Evolutionary conservation across 2,888 invertebrate species (phyloP), one percentile per base, ranked within the genome.

Genomic region (Metallyticus violacea): DNA sequence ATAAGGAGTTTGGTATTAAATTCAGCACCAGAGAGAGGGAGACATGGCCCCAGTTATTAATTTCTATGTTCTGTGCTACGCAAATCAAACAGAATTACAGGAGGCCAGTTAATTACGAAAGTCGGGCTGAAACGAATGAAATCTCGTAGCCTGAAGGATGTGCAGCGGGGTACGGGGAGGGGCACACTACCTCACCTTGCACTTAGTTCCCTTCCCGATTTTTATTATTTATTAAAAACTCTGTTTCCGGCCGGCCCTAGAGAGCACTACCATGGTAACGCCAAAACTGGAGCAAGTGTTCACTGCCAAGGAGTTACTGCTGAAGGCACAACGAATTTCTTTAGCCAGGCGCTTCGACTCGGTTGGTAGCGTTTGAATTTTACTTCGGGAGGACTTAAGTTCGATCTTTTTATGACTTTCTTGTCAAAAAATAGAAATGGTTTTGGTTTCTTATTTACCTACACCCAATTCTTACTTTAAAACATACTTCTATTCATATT

Each of bases 51-150:
- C 86, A 86, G 88, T 88, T 88, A 88, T 88, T 88, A 88, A 88
- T 88, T 88, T 88, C 88, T 88, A 87, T 88, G 88, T 88, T 88
- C 87, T 88, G 81, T 81, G 81, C 81, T 81, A 30, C 85, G 86
- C 40, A 88, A 88, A 88, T 88, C 88, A 88, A 88, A 88, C 88
- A 88, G 87, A 88, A 88, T 88, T 88, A 88, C 88, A 81, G 86
- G 87, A 83, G 88, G 86, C 77, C 85, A 86, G 88, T 88, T 88
- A 88, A 88, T 88, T 88, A 88, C 86, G 85, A 88, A 87, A 78
- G 81, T 86, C 62, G 28, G 82, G 40, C 15, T 62, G 40, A 62
- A 62, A 62, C 40, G 79, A 82, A 85, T 79, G 40, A 78, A 77
- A 77, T 76, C 62, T 77, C 27, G 85, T 77, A 81, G 79, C 85